Evolutionary conservation across 2,797 vertebrate species (phyloP), one percentile per base, ranked within the genome.

Genomic region (Molothrus ater): DNA sequence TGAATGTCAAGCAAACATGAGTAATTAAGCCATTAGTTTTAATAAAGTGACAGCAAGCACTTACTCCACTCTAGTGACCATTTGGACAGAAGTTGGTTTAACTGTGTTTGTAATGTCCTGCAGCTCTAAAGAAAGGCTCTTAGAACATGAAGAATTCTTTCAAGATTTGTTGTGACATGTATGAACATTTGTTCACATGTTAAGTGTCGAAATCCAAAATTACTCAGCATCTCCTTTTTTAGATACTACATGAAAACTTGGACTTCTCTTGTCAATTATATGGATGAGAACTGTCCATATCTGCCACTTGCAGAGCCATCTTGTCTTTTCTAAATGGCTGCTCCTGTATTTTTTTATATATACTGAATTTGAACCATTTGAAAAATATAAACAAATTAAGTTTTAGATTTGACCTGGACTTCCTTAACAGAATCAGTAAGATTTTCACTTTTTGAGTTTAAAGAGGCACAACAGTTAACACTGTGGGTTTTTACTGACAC

Each of bases 1-100:
- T 93, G 91, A 90, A 86, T 93, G 91, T 74, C 78, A 92, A 95
- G 95, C 86, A 95, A 95, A 93, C 70, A 82, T 51, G 38, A 91
- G 54, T 59, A 93, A 86, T 87, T 88, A 85, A 28, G 48, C 86
- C 86, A 96, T 96, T 96, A 91, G 84, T 94, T 93, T 78, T 82
- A 95, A 93, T 72, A 60, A 86, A 95, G 76, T 87, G 84, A 90
- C 90, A 96, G 54, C 74, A 81, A 91, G 51, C 71, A 56, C 54
- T 88, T 86, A 82, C 50, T 90, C 63, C 59, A 78, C 61, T 80
- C 45, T 11, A 74, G 53, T 38, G 50, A 91, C 47, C 25, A 13
- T 66, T 82, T 80, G 48, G 54, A 64, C 70, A 69, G 50, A 79
- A 86, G 31, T 32, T 63, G 36, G 25, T 68, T 92, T 90, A 69